Evolutionary conservation across 2,113 vertebrate species (phyloP).

Genomic region (Strix aluco): DNA sequence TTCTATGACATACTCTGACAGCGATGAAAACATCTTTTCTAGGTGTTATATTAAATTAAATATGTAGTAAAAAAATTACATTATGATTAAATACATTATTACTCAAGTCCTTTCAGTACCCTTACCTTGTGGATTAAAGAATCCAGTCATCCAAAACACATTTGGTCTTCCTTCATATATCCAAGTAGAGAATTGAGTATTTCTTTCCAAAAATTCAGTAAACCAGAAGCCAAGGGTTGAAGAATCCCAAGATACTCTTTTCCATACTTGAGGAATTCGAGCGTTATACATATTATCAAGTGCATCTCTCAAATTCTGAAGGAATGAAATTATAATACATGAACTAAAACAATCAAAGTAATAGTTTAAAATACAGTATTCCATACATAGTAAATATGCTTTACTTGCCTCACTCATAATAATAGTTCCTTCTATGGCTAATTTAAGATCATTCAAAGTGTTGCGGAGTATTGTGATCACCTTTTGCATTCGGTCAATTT

Average conservation of each 20-base stretch:
- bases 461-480: constrained; percentile 72
- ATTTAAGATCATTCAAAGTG: constrained; percentile 73
- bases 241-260: constrained; percentile 80
- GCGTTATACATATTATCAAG: constrained; percentile 82
- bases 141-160: constrained; percentile 82
- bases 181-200: constrained; percentile 75
- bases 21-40: neutral
- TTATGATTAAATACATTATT: neutral
- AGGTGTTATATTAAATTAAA: neutral
- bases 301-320: constrained; percentile 77
- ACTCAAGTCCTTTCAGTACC: neutral
- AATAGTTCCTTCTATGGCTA: constrained; percentile 82
- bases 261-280: constrained; percentile 78
- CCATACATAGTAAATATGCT: neutral
- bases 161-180: constrained; percentile 77
- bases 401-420: constrained; percentile 81
- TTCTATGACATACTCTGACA: neutral
- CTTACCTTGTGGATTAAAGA: constrained; percentile 83
- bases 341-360: neutral
- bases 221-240: constrained; percentile 84
- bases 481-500: constrained; percentile 81
- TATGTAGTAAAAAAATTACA: neutral
- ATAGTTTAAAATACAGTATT: neutral
- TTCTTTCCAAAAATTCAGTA: constrained; percentile 81
- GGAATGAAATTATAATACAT: neutral